Conservation (phyloP, 2,888 invertebrate species). For the Nomada fucata region DNA sequence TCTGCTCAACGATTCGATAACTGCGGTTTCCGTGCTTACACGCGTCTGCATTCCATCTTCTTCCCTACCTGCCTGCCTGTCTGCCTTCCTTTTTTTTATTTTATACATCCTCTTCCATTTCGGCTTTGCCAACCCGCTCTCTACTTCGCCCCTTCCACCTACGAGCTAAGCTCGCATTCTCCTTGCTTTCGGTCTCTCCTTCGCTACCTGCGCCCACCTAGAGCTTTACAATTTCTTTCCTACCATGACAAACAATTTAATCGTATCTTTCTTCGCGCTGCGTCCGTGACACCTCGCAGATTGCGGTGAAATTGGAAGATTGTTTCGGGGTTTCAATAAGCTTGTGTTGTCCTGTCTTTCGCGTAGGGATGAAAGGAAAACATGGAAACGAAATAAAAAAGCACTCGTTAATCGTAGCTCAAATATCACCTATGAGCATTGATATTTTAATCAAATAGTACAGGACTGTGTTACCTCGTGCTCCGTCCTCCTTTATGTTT, state of each 20-base stretch:
- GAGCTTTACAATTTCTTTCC: too few relatives aligned
- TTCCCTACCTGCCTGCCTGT: conserved; percentile 8
- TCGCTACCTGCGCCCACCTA: neutral
- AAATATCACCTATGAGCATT: too few relatives aligned
- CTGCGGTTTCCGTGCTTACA: conserved; percentile 59
- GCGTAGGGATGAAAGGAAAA: too few relatives aligned
- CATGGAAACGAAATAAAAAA: too few relatives aligned
- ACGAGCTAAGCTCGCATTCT: neutral
- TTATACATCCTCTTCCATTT: conserved; percentile 23
- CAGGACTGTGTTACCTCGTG: too few relatives aligned
- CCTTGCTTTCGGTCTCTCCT: neutral
- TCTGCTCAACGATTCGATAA: conserved; percentile 66
- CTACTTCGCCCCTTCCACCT: conserved; percentile 14
- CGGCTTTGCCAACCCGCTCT: conserved; percentile 17
- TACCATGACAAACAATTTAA: neutral
- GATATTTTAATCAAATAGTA: too few relatives aligned
- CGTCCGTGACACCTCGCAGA: neutral
- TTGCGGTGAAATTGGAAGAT: too few relatives aligned
- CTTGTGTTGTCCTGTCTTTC: too few relatives aligned
- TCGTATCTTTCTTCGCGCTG: neutral
- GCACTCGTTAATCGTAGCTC: too few relatives aligned
- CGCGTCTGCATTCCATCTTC: conserved; percentile 52
- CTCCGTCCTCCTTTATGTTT: too few relatives aligned
- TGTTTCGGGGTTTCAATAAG: too few relatives aligned
- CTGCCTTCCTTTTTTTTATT: neutral